These are phyloP conservation scores for Meandrusa payeni DNA, from an alignment of 2,888 invertebrate genomes.

Conservation along the genomic window DNA sequence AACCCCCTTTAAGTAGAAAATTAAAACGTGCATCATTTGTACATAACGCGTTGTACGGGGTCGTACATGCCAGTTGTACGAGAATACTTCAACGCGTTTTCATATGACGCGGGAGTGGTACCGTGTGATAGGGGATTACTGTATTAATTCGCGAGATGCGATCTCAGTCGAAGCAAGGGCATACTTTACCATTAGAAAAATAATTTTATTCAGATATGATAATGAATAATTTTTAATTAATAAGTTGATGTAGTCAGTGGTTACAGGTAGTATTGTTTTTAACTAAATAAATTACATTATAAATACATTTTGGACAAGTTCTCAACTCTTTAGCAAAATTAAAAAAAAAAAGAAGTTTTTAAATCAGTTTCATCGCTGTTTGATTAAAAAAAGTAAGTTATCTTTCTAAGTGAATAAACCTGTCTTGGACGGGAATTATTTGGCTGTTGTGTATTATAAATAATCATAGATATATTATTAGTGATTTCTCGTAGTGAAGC, in stretches of 20 bases:
- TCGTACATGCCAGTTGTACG: no score
- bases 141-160: constrained; percentile 26
- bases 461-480: constrained; percentile 42
- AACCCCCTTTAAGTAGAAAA: no score
- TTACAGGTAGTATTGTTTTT: constrained; percentile 75
- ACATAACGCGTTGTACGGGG: no score
- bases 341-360: constrained; percentile 45
- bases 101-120: no score
- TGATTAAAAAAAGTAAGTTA: constrained; percentile 31
- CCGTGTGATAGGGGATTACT: no score
- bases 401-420: constrained; percentile 31
- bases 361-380: constrained; percentile 42
- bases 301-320: constrained; percentile 50
- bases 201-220: constrained; percentile 56
- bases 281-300: constrained; percentile 56
- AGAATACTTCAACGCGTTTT: no score
- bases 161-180: constrained; percentile 54
- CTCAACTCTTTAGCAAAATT: constrained; percentile 46
- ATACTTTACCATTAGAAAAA: constrained; percentile 59
- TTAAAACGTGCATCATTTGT: no score
- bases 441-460: constrained; percentile 69
- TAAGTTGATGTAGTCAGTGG: constrained; percentile 75
- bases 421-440: constrained; percentile 40
- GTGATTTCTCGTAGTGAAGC: constrained; percentile 48
- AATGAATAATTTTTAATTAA: constrained; percentile 69